These are phyloP conservation scores for Porites cylindrica DNA, from an alignment of 92 coral and sea anemone genomes.

Conservation along the genomic window DNA sequence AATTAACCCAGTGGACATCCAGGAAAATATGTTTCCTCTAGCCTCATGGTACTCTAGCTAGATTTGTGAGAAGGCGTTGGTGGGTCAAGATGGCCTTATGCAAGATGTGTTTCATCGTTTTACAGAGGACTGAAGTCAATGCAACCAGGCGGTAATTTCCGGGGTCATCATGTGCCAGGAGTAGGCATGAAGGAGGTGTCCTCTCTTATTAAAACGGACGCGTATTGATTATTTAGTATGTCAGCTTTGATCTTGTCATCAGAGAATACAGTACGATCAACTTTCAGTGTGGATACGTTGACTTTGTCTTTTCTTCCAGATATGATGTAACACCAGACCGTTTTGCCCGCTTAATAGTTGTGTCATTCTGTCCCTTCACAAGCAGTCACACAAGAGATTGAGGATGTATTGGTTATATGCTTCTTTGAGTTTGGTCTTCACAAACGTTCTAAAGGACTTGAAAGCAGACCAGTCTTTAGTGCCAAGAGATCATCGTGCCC, in stretches of 20 bases:
- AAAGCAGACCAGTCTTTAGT: background rate
- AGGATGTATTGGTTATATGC: background rate
- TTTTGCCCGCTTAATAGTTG: background rate
- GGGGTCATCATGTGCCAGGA: background rate
- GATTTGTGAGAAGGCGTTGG: too few species aligned
- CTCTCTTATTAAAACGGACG: background rate
- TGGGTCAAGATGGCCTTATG: too few species aligned
- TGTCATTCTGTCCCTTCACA: background rate
- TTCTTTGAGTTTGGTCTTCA: background rate
- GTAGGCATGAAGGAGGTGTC: background rate
- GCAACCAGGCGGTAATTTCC: background rate
- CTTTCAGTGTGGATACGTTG: background rate
- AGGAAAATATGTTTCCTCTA: too few species aligned
- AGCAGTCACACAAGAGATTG: background rate
- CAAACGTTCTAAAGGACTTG: background rate
- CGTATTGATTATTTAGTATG: background rate
- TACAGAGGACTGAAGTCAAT: background rate
- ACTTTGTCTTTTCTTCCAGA: background rate
- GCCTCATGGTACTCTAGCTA: too few species aligned
- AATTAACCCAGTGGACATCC: too few species aligned
- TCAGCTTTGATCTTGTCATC: background rate
- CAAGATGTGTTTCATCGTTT: background rate
- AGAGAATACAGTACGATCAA: background rate
- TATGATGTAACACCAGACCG: background rate
- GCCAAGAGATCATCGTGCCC: background rate